A percentile compares a stretch with the other conserved stretches of the same genome.
These are phyloP conservation scores for Pseudopipra pipra DNA, from an alignment of 2,113 vertebrate species.

Conservation along the genomic window DNA sequence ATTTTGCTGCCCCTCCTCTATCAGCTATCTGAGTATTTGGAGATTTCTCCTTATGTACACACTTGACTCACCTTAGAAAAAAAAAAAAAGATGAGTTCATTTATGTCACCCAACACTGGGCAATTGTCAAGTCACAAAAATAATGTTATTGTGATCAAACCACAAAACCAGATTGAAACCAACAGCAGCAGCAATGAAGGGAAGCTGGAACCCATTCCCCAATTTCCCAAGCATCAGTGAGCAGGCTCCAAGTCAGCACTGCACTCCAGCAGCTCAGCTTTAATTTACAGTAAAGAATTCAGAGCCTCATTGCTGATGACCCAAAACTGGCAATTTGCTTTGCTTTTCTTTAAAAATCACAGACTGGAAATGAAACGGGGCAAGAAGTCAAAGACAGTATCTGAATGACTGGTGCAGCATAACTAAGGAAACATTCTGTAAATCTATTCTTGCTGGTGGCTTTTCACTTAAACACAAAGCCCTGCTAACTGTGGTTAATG, in stretches of 20 bases:
- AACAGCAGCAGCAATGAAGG: constrained; percentile 2
- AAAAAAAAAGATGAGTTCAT: background rate
- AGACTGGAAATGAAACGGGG: background rate
- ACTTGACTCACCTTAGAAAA: background rate
- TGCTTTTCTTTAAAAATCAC: background rate
- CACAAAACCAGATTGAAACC: background rate
- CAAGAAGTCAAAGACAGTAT: background rate
- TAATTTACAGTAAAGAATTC: background rate
- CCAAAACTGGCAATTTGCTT: background rate
- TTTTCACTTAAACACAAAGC: background rate
- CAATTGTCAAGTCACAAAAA: background rate
- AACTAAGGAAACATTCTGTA: background rate
- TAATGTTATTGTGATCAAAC: constrained; percentile 24
- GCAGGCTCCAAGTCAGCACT: background rate
- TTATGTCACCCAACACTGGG: background rate
- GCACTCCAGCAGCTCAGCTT: background rate
- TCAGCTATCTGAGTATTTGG: background rate
- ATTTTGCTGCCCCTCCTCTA: background rate
- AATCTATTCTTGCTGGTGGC: background rate
- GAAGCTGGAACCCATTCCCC: constrained; percentile 9
- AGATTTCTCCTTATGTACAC: background rate
- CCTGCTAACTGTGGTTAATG: background rate
- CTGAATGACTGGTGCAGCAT: background rate
- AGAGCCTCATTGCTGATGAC: background rate
- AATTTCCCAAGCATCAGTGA: constrained; percentile 27